Evolutionary conservation across 2,888 invertebrate species (phyloP), one percentile per base, ranked within the genome.

Genomic region (Eupithecia exiguata): DNA sequence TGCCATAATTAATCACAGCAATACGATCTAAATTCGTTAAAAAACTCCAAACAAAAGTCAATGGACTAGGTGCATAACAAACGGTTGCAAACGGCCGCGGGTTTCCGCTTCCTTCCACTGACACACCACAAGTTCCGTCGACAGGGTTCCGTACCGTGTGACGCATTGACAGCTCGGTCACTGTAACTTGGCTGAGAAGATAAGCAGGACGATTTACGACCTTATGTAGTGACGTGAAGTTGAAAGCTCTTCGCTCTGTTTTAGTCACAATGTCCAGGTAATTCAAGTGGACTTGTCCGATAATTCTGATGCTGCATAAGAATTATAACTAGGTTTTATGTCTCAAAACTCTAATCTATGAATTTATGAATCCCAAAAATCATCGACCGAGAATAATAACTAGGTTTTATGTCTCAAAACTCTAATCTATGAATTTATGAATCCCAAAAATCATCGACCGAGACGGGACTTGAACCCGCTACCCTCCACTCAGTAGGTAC

Each of bases 61-160:
- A 74, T 65, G 70, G 58, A 65, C 74, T 68, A 72, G 62, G 18
- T 40, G 66, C 46, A 80, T 35, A 82, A 80, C 83, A 79, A 80
- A 81, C 83, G 81, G 81, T 82, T 76, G 43, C 80, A 79, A 82
- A 84, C 78, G 84, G 84, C 78, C 81, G 80, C 82, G 74, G 80
- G 82, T 85, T 86, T 87, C 87, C 87, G 87, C 78, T 87, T 87
- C 87, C 87, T 85, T 79, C 81, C 82, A 84, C 83, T 70, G 70
- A 77, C 81, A 81, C 80, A 84, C 87, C 87, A 80, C 87, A 87
- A 84, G 87, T 87, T 87, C 87, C 87, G 86, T 80, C 58, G 58
- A 58, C 63, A 61, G 65, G 49, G 46, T 68, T 71, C 66, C 67
- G 74, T 63, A 81, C 75, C 82, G 81, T 80, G 80, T 79, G 83